phyloP scores from a whole-genome alignment of 1,140 invertebrate genomes.

The Cherax quadricarinatus region DNA sequence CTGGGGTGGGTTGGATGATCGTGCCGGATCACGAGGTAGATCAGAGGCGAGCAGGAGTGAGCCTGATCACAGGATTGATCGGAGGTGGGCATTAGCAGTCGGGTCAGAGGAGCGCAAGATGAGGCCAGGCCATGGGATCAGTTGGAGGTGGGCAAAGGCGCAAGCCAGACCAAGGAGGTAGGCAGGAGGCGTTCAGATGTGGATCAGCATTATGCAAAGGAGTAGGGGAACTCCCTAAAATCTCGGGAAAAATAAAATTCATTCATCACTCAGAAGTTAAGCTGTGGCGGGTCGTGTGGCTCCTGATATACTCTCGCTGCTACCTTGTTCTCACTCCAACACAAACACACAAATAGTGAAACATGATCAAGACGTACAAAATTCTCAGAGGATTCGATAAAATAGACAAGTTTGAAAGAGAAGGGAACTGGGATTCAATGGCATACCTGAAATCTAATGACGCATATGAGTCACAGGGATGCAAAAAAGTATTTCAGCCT shows the following conservation, averaged over 20 bases:
- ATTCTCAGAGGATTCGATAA: no score
- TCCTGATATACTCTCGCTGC: no score
- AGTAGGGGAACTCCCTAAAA: background rate
- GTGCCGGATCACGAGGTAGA: no score
- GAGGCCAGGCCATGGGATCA: background rate
- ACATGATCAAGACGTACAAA: no score
- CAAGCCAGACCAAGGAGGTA: background rate
- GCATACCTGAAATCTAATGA: no score
- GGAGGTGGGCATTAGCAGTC: background rate
- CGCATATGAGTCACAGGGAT: no score
- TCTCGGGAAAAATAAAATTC: background rate
- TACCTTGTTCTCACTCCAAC: background rate
- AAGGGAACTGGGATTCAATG: no score
- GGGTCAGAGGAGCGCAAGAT: background rate
- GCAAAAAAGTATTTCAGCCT: no score
- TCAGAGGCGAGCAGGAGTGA: no score
- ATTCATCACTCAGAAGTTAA: constrained; percentile 18
- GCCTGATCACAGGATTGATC: no score
- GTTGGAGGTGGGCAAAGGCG: background rate
- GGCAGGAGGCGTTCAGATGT: background rate
- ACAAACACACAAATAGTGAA: background rate
- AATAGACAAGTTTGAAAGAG: no score
- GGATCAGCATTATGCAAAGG: constrained; percentile 24
- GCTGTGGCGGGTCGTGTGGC: constrained; percentile 12
- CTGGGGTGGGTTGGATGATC: no score